Evolutionary conservation across 1,140 invertebrate species (phyloP), one percentile per base, ranked within the genome.

Genomic region (Ladona fulva): DNA sequence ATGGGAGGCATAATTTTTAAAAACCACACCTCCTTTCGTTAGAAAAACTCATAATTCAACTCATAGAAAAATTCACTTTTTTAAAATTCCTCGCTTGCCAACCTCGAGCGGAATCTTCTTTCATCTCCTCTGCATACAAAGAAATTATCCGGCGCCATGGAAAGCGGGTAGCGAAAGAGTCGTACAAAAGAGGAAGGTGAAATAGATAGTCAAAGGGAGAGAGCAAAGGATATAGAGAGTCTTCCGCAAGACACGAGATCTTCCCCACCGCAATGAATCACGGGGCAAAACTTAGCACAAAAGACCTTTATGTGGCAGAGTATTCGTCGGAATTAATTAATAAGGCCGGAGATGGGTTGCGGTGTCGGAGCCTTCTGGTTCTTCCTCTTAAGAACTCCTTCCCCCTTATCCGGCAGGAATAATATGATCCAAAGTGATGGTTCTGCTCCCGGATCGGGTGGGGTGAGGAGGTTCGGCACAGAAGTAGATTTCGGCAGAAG

Each of bases 321-420:
- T 66, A 66, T 66, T 66, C 52, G 52, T 66, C 52, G 52, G 52
- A 66, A 66, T 66, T 66, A 66, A 66, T 66, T 66, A 66, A 66
- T 66, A 66, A 66, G 52, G 52, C 52, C 52, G 52, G 52, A 66
- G 52, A 66, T 66, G 52, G 52, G 52, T 66, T 66, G 52, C 52
- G 52, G 52, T 22, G n/a, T 22, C n/a, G 52, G 52, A 66, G 52
- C 52, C 52, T 66, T 66, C 52, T 66, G 52, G 52, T 66, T 66
- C 52, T 66, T 66, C 52, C 52, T 66, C 14, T 66, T 52, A 52
- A 52, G 44, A 52, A 10, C 44, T 52, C 44, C 44, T 52, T 19
- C 19, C 44, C 52, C n/a, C 14, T 66, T 12, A 3, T 66, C 52
- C 52, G 52, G 52, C 5, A 66, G 16, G 12, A 66, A 66, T 66